Percentiles rank a stretch among this genome's conserved stretches.
These are phyloP conservation scores for Zosterops pallidus DNA, from an alignment of 2,113 vertebrate genomes.

Conservation along the genomic window DNA sequence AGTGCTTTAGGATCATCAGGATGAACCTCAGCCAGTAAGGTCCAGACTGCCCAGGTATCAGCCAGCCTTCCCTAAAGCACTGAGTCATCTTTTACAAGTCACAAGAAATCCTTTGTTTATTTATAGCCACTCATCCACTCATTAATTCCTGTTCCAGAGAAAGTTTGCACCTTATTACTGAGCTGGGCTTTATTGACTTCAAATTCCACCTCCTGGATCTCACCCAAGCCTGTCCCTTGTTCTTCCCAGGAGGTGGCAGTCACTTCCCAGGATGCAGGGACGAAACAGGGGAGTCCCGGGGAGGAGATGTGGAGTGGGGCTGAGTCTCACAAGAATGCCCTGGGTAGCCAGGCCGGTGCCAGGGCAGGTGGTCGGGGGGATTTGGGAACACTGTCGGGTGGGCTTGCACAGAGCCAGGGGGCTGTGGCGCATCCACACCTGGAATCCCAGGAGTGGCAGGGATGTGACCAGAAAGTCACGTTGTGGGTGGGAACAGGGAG, in stretches of 20 bases:
- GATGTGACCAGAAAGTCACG: accelerated
- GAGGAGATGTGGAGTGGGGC: not conserved
- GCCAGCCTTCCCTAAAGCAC: not conserved
- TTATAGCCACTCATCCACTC: not conserved
- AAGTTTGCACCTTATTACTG: not conserved
- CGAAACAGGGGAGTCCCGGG: not conserved
- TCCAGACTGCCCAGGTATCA: not conserved
- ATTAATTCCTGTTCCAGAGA: not conserved
- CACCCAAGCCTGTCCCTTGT: not conserved
- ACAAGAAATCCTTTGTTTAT: not conserved
- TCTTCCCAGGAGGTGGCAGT: not conserved
- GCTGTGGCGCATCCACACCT: not conserved
- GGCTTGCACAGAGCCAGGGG: not conserved
- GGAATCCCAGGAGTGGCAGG: not conserved
- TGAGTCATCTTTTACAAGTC: not conserved
- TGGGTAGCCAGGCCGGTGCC: no score
- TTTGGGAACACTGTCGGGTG: accelerated
- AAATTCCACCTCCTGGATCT: not conserved
- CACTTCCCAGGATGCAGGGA: not conserved
- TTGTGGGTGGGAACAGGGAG: not conserved
- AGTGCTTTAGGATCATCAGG: not conserved
- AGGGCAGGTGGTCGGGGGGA: not conserved
- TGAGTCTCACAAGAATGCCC: not conserved
- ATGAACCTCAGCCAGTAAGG: not conserved
- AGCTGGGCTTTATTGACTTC: not conserved